phyloP scores from a whole-genome alignment of 2,797 vertebrate species.

The Sebastiscus tertius region DNA sequence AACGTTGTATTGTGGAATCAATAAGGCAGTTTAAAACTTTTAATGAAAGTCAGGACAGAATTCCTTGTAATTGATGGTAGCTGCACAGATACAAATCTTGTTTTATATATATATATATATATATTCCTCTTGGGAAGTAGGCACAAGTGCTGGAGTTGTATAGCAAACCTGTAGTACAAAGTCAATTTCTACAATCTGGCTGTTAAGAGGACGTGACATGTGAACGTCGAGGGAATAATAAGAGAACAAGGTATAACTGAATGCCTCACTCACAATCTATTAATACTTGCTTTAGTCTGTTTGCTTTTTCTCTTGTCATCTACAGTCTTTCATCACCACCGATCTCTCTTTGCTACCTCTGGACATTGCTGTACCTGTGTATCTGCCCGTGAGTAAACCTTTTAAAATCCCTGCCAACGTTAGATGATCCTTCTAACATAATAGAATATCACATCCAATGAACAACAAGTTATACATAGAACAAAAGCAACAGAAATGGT shows the following conservation, averaged over 20 bases:
- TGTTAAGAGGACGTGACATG: slow-evolving; percentile 13
- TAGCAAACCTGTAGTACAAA: not conserved
- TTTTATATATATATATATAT: not conserved
- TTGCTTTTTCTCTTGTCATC: not conserved
- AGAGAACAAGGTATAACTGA: slow-evolving; percentile 13
- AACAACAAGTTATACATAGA: not conserved
- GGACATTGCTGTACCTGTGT: not conserved
- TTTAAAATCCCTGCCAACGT: not conserved
- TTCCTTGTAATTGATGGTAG: not conserved
- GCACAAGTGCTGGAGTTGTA: not conserved
- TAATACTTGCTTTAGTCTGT: slow-evolving; percentile 21
- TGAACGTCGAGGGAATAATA: not conserved
- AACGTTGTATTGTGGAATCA: not conserved
- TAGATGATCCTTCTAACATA: not conserved
- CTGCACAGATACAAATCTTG: not conserved
- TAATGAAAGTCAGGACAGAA: not conserved
- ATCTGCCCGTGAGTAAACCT: not conserved
- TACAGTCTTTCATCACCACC: not conserved
- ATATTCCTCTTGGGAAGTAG: not conserved
- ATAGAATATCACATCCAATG: not conserved
- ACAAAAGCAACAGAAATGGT: not conserved
- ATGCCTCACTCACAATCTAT: slow-evolving; percentile 16
- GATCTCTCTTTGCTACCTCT: not conserved
- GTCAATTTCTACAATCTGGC: slow-evolving; percentile 10
- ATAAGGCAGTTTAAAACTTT: not conserved